Base-by-base conservation (phyloP, 2,888 invertebrate species). In the Lithophane ornitopus region DNA sequence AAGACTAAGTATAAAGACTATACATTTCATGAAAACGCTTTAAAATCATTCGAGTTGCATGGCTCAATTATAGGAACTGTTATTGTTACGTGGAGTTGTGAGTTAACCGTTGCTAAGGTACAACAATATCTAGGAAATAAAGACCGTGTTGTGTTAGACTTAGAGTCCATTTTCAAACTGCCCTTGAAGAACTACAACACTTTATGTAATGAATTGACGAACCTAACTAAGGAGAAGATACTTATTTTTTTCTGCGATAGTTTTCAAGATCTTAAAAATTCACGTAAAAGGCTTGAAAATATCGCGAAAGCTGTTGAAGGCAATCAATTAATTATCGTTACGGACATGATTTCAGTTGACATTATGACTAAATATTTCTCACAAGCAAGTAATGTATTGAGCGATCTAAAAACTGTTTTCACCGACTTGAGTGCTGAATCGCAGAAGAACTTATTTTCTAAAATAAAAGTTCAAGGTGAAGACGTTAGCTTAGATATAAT, bases 391-490 rank as follows among this genome's bases (percentile, higher is more conserved):
- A 41, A 66, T n/a, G 12, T 74, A 1, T 26, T 78, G 16, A 28
- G 61, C n/a, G 68, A 81, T 28, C 34, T 70, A 26, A 58, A 14
- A 49, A 76, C 0, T n/a, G 74, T n/a, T 12, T 74, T 86, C 7
- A 26, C 44, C 8, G 79, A 84, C 8, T 46, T 86, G 14, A 78
- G 41, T 12, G 22, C 11, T 59, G 75, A 78, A 41, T 77, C 74
- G 14, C 78, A 76, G 16, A 75, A 39, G 7, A 68, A 71, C 16
- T 26, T 86, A 4, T 58, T 80, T 14, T 63, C 62, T n/a, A 62
- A 62, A 61, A 46, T 80, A 9, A 69, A 70, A 39, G 78, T 86
- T 52, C 86, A 86, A 61, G 84, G 74, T 8, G 16, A 72, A 74
- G 56, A 77, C 34, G 26, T 86, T 1, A 61, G 61, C 14, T 59